Evolutionary conservation across 2,113 vertebrate species (phyloP).

Genomic region (Microcebus jonahi): DNA sequence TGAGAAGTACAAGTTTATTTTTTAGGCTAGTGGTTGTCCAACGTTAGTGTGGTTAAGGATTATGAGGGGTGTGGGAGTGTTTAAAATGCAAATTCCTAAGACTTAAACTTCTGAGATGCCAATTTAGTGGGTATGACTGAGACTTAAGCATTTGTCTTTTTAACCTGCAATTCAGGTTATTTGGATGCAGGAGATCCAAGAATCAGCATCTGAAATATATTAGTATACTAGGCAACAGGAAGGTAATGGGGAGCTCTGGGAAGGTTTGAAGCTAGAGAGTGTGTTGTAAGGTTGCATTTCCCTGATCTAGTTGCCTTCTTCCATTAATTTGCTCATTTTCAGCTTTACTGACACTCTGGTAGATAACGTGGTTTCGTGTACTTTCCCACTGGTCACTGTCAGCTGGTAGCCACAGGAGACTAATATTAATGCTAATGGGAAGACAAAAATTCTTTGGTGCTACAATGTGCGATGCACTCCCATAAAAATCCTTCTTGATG

Average conservation of each 20-base stretch:
- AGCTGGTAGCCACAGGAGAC: not conserved
- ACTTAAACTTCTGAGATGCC: not conserved
- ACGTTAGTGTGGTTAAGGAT: not conserved
- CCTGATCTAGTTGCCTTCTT: not conserved
- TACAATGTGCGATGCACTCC: not conserved
- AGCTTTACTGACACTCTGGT: not conserved
- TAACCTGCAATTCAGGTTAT: not conserved
- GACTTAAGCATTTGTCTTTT: not conserved
- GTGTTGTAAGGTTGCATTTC: not conserved
- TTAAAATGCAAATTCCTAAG: not conserved
- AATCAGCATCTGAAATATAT: not conserved
- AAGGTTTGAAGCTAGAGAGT: not conserved
- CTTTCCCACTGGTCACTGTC: not conserved
- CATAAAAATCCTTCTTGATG: not conserved
- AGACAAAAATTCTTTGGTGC: constrained; percentile 12
- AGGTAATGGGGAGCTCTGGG: not conserved
- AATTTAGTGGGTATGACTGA: not conserved
- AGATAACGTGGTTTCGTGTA: not conserved
- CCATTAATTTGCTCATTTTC: not conserved
- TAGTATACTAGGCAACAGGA: not conserved
- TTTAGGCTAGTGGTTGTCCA: not conserved
- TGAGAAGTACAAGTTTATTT: not conserved
- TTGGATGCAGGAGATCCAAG: not conserved
- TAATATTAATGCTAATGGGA: constrained; percentile 20
- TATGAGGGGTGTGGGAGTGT: not conserved